These are phyloP conservation scores for Sisyra terminalis DNA, from an alignment of 2,888 invertebrate species.

Conservation along the genomic window DNA sequence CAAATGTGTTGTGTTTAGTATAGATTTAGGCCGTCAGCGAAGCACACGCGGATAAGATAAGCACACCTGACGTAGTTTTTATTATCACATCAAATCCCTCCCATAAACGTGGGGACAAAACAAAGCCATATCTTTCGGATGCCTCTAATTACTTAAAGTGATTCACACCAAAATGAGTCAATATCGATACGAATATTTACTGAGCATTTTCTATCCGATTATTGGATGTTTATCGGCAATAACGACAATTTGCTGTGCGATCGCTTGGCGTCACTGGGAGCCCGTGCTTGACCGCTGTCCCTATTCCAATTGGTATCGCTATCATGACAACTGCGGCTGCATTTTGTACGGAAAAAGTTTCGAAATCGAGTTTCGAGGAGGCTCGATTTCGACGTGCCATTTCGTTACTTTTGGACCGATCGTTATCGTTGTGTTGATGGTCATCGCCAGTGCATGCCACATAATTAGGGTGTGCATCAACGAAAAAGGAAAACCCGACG, in stretches of 20 bases:
- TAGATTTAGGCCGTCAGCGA: too few species aligned
- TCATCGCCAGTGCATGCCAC: conserved; percentile 3
- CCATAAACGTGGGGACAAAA: too few species aligned
- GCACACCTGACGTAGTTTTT: too few species aligned
- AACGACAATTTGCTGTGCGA: conserved; percentile 25
- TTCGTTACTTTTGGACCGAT: conserved; percentile 21
- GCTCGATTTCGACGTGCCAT: conserved; percentile 23
- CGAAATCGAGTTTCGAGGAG: conserved; percentile 24
- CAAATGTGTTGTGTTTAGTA: too few species aligned
- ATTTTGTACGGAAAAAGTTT: conserved; percentile 24
- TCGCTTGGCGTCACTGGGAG: conserved; percentile 42
- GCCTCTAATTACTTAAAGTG: too few species aligned
- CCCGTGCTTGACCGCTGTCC: conserved; percentile 39
- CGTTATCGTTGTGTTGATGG: conserved; percentile 14
- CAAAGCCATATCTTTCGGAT: too few species aligned
- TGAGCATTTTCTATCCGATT: conserved; percentile 1
- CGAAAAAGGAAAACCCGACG: conserved; percentile 34
- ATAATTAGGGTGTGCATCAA: conserved; percentile 29
- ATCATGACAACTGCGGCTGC: conserved; percentile 22
- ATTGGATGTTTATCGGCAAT: not conserved
- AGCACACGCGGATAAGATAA: too few species aligned
- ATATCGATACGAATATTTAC: conserved; percentile 1
- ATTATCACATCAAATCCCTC: too few species aligned
- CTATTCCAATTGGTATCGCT: conserved; percentile 14
- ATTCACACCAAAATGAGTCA: conserved; percentile 1